These are phyloP conservation scores for Mirza zaza DNA, from an alignment of 2,113 vertebrate genomes.

Conservation along the genomic window DNA sequence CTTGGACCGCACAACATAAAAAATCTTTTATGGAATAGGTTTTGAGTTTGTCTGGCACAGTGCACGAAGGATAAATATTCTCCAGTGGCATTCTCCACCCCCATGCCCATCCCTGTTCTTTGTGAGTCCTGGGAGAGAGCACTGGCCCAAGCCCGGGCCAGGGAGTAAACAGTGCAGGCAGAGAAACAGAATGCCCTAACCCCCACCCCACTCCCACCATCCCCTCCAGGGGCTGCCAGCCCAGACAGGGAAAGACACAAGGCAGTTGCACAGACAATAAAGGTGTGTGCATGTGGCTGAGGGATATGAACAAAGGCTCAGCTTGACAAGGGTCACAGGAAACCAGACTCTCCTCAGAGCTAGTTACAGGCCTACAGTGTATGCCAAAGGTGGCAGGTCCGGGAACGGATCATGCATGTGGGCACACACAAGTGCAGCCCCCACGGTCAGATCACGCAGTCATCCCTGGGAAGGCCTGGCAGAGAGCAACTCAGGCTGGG, in stretches of 20 bases:
- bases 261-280: neutral
- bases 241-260: neutral
- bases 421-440: neutral
- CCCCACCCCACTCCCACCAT: rapidly evolving
- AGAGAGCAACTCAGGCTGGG: neutral
- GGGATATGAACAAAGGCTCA: neutral
- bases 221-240: neutral
- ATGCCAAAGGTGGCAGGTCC: neutral
- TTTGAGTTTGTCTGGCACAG: constrained; percentile 53
- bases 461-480: neutral
- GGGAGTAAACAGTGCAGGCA: neutral
- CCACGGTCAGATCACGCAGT: neutral
- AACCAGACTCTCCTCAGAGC: neutral
- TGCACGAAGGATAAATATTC: constrained; percentile 8
- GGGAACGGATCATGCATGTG: neutral
- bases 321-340: neutral
- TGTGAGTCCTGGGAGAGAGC: neutral
- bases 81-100: neutral
- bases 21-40: constrained; percentile 57
- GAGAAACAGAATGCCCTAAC: neutral
- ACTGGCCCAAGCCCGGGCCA: neutral
- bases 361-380: neutral
- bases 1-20: constrained; percentile 41
- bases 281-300: neutral
- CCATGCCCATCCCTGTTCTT: neutral